phyloP scores from a whole-genome alignment of 2,797 vertebrate species.

The Etheostoma perlongum region DNA sequence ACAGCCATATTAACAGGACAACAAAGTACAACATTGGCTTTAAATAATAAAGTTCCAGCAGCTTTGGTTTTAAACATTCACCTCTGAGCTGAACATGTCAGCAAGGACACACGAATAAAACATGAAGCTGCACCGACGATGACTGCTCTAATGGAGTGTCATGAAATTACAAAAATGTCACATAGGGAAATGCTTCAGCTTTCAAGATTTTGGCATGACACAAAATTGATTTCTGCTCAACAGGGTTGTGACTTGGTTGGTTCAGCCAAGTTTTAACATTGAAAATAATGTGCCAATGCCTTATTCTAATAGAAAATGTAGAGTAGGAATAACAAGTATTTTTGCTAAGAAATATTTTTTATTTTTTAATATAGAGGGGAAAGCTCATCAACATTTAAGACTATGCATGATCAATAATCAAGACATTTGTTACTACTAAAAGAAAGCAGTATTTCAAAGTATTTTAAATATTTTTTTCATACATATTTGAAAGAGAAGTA shows the following conservation, averaged over 20 bases:
- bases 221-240: no score
- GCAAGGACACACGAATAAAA: neutral
- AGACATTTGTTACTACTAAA: neutral
- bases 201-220: neutral
- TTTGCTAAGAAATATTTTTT: neutral
- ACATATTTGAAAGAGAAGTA: no score
- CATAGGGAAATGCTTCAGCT: neutral
- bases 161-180: neutral
- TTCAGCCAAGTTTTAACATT: neutral
- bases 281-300: neutral
- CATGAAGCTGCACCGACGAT: no score
- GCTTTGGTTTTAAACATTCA: neutral
- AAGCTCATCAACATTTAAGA: neutral
- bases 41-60: neutral
- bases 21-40: no score
- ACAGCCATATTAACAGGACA: neutral
- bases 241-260: neutral
- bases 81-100: neutral
- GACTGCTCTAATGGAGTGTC: no score
- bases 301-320: no score
- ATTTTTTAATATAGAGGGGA: neutral
- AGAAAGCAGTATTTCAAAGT: neutral
- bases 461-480: neutral
- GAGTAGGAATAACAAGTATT: neutral
- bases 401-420: neutral